A percentile compares a stretch with the other conserved stretches of the same genome.
Conservation (phyloP, 35 echinoderm and acorn worm genomes). For the Ophiothrix spiculata region DNA sequence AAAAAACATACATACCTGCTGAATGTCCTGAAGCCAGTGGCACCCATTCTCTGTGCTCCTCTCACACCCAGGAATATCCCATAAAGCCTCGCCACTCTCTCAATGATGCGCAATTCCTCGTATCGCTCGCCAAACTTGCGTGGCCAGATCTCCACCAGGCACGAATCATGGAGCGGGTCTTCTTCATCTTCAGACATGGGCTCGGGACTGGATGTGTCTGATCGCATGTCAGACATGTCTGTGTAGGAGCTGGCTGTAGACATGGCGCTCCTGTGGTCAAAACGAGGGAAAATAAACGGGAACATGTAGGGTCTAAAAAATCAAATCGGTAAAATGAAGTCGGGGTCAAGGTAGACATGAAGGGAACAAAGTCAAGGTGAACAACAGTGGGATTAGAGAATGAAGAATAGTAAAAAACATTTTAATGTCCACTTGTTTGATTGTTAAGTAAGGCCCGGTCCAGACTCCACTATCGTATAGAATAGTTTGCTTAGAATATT, state of each 20-base stretch:
- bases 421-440: too few species aligned
- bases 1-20: constrained; percentile 73
- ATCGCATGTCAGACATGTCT: constrained; percentile 3
- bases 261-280: constrained; percentile 22
- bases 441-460: too few species aligned
- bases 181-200: constrained; percentile 31
- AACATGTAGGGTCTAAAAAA: too few species aligned
- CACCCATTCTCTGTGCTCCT: constrained; percentile 56
- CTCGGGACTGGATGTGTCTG: constrained; percentile 6
- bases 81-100: constrained; percentile 61
- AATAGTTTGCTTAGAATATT: too few species aligned
- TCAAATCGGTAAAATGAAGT: too few species aligned
- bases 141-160: constrained; percentile 79
- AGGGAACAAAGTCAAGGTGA: too few species aligned
- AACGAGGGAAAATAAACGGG: too few species aligned
- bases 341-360: too few species aligned
- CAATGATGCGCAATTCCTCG: constrained; percentile 62
- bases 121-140: constrained; percentile 56
- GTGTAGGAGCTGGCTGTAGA: constrained; percentile 5
- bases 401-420: too few species aligned
- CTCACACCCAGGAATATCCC: constrained; percentile 60
- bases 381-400: too few species aligned
- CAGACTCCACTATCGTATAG: too few species aligned
- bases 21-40: constrained; percentile 73
- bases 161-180: constrained; percentile 33